Evolutionary conservation across 2,888 invertebrate genomes (phyloP).

Genomic region (Drosophila incognita): DNA sequence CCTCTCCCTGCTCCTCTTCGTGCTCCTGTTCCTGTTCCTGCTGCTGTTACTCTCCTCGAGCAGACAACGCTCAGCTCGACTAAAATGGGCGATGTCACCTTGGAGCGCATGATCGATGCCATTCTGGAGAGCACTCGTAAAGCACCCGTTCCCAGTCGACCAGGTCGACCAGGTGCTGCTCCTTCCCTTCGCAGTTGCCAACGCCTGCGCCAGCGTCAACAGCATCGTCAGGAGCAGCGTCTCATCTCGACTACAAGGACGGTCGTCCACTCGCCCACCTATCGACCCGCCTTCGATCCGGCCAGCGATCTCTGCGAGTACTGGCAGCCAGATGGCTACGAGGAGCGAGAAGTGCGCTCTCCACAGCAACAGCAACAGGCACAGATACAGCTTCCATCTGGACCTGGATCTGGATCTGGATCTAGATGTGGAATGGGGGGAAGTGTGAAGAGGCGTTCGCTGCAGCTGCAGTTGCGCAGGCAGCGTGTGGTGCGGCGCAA

Average conservation of each 20-base stretch:
- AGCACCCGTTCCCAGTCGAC: neutral
- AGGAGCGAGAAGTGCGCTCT: slow-evolving; percentile 82
- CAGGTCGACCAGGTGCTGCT: slow-evolving; percentile 13
- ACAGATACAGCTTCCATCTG: slow-evolving; percentile 8
- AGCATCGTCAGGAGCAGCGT: slow-evolving; percentile 52
- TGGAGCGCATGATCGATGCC: slow-evolving; percentile 85
- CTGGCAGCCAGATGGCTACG: slow-evolving; percentile 75
- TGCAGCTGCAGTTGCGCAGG: slow-evolving; percentile 70
- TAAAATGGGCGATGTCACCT: slow-evolving; percentile 84
- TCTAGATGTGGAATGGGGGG: slow-evolving; percentile 1
- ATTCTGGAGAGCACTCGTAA: slow-evolving; percentile 83
- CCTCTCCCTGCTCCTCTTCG: neutral
- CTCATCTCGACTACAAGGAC: slow-evolving; percentile 61
- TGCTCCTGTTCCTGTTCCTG: neutral
- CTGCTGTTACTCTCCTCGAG: slow-evolving; percentile 15
- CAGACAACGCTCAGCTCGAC: slow-evolving; percentile 79
- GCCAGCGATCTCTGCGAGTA: slow-evolving; percentile 84
- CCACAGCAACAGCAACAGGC: slow-evolving; percentile 60
- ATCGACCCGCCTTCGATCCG: slow-evolving; percentile 84
- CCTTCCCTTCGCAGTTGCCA: slow-evolving; percentile 39
- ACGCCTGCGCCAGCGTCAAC: slow-evolving; percentile 49
- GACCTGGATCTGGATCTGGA: neutral
- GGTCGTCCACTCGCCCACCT: slow-evolving; percentile 80
- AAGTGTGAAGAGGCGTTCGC: slow-evolving; percentile 30
- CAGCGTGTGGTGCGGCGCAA: slow-evolving; percentile 83